Base-by-base conservation (phyloP, 2,888 invertebrate genomes). In the Norana najaformis region DNA sequence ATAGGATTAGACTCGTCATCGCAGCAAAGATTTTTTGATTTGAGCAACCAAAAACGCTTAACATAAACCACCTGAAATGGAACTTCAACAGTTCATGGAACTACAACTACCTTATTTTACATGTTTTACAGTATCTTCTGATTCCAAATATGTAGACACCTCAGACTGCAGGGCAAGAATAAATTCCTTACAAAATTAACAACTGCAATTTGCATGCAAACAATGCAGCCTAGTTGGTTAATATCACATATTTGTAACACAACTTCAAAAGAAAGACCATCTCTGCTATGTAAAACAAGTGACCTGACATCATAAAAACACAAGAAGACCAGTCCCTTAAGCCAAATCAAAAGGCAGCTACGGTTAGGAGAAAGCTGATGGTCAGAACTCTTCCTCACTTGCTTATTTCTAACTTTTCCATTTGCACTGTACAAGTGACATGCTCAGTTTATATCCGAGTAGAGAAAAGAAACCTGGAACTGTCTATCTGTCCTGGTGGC, bases 291-390 rank as follows among this genome's bases (percentile, higher is more conserved):
- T 69, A 69, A 30, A n/a, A 69, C n/a, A 11, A 69, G 69, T 69
- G 69, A 69, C n/a, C 69, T n/a, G n/a, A 69, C 69, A 69, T 69
- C 30, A 3, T n/a, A n/a, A n/a, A n/a, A n/a, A n/a, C n/a, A 11
- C 20, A 47, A 69, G n/a, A n/a, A 69, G 30, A 69, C n/a, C 23
- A 69, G 69, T 69, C 69, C 3, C 1, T 69, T 11, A 1, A 69
- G n/a, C 69, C 69, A 69, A n/a, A 69, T 69, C n/a, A 30, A 69
- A 69, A 69, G 69, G 69, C 69, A 69, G 69, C 69, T n/a, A n/a
- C n/a, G 69, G 69, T 1, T n/a, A 69, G 30, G 69, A 69, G 18
- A 41, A 16, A 5, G 41, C 47, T 23, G 23, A 23, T 23, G 47
- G 23, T 18, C 16, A 69, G 69, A 30, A 69, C 6, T 69, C 69